Percentiles rank a stretch among this genome's conserved stretches.
Conservation (phyloP, 2,797 vertebrate genomes). For the Onychomys leucogaster region DNA sequence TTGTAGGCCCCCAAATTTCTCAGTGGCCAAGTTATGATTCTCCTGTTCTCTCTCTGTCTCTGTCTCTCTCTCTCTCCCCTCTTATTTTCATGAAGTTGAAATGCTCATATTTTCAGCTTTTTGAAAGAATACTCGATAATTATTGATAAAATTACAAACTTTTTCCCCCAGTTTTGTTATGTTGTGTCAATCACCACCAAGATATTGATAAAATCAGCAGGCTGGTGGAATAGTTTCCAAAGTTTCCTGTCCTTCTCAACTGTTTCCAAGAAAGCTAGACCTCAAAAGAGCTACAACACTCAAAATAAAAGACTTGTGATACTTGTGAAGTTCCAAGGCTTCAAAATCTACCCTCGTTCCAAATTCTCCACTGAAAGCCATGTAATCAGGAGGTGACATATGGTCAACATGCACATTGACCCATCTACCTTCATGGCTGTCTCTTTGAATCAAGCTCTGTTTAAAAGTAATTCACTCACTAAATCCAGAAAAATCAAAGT, state of each 20-base stretch:
- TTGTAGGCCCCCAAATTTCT: not conserved
- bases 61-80: not conserved
- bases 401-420: not conserved
- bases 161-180: slow-evolving; percentile 41
- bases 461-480: not conserved
- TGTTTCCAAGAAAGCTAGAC: not conserved
- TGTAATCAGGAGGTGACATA: not conserved
- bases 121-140: slow-evolving; percentile 29
- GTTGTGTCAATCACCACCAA: not conserved
- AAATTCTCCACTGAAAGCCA: slow-evolving; percentile 17
- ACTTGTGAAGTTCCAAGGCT: not conserved
- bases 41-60: not conserved
- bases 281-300: not conserved
- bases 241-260: not conserved
- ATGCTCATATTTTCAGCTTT: slow-evolving; percentile 27
- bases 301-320: not conserved
- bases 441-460: not conserved
- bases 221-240: not conserved
- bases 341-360: not conserved
- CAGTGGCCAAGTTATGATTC: not conserved
- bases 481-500: slow-evolving; percentile 20
- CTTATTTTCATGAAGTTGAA: slow-evolving; percentile 38
- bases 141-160: slow-evolving; percentile 20
- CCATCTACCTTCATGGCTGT: not conserved
- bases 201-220: slow-evolving; percentile 1